Evolutionary conservation across 2,797 vertebrate genomes (phyloP), one percentile per base, ranked within the genome.

Genomic region (Chloroceryle amazona): DNA sequence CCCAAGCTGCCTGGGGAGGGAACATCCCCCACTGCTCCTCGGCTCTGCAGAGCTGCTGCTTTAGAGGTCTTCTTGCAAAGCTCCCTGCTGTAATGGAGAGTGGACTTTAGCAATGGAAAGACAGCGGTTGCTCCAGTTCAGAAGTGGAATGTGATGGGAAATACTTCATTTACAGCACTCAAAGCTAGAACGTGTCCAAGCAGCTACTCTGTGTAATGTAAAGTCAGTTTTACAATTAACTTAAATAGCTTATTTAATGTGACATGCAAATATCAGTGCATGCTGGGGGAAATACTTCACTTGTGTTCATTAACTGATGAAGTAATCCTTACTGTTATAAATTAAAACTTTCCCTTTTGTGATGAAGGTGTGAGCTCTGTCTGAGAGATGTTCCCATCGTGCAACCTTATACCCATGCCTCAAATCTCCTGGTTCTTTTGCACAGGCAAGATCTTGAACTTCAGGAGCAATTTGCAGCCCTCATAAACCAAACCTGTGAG

Each of bases 381-480:
- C 47, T 15, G 18, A 73, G 18, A n/a, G 31, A 55, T 26, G 26
- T 9, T 72, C 49, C 73, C 31, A 12, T 33, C 63, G 66, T 67
- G 51, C 39, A 42, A 6, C 14, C 13, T 29, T 9, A 3, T 14
- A 26, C 21, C 0, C 0, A 9, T 25, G 47, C 49, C 55, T 73
- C 11, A 1, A 15, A 3, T 16, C 28, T 85, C 52, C 44, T 39
- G 16, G 3, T 31, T 70, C 63, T 66, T 86, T 8, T 63, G 57
- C 61, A 52, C 19, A 12, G 23, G 23, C 0, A 7, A 70, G 52
- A 84, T 37, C 46, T 16, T 2, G 0, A 11, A 65, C 18, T 83
- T 75, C 15, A 41, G 70, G 35, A 54, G 31, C 37, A 35, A 11
- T 68, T 55, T 76, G 31, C 13, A 47, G 9, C 54, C 41, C 13